These are phyloP conservation scores for Daubentonia madagascariensis DNA, from an alignment of 2,113 vertebrate species.

Conservation along the genomic window DNA sequence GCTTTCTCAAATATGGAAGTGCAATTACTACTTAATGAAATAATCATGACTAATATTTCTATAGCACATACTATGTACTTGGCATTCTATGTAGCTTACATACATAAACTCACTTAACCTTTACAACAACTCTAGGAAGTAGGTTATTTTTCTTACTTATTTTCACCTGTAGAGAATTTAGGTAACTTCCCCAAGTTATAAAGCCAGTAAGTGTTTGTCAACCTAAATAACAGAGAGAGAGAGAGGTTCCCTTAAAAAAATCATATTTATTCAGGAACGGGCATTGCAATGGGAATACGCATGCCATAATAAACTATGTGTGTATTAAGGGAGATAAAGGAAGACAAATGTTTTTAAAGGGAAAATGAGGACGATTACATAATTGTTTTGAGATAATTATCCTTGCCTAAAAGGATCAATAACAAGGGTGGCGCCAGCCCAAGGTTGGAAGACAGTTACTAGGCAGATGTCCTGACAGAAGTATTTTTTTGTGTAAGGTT, in stretches of 20 bases:
- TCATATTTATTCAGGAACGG: not conserved
- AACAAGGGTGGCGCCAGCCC: not conserved
- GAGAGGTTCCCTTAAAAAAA: not conserved
- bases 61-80: not conserved
- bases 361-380: not conserved
- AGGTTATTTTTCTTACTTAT: not conserved
- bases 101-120: not conserved
- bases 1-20: not conserved
- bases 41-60: not conserved
- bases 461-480: not conserved
- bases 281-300: not conserved
- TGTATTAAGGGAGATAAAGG: not conserved
- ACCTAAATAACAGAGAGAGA: not conserved
- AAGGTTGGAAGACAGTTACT: not conserved
- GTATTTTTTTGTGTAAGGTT: not conserved
- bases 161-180: not conserved
- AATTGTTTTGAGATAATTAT: not conserved
- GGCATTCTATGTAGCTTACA: not conserved
- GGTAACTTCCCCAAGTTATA: not conserved
- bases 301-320: not conserved
- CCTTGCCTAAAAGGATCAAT: not conserved
- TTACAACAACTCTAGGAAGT: not conserved
- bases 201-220: not conserved
- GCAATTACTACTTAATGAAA: not conserved
- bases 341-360: not conserved